phyloP scores from a whole-genome alignment of 2,797 vertebrate species.

The Paramormyrops hopkinsi region DNA sequence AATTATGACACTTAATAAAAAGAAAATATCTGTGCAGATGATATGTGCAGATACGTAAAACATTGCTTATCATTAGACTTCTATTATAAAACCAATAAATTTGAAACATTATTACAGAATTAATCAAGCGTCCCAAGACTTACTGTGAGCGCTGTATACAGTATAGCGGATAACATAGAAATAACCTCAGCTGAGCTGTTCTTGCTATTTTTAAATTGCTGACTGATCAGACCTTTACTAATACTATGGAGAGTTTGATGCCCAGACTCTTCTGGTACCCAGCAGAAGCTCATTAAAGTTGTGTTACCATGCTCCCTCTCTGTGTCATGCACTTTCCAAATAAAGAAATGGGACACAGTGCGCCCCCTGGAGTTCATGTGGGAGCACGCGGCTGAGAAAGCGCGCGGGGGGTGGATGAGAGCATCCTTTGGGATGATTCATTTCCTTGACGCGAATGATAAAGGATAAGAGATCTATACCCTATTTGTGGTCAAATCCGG shows the following conservation, averaged over 20 bases:
- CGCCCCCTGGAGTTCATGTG: not conserved
- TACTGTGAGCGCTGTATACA: not conserved
- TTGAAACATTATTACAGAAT: not conserved
- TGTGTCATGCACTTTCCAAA: slow-evolving; percentile 1
- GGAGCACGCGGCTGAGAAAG: not conserved
- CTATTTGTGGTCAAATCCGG: not conserved
- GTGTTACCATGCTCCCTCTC: not conserved
- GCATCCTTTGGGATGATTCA: not conserved
- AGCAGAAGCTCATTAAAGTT: not conserved
- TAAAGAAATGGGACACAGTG: not conserved
- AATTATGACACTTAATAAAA: not conserved
- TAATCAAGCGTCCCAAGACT: not conserved
- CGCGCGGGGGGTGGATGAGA: not conserved
- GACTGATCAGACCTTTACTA: not conserved
- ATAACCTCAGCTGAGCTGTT: not conserved
- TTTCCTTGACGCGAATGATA: not conserved
- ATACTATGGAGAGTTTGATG: not conserved
- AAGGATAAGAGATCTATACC: not conserved
- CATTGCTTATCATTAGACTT: not conserved
- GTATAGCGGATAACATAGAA: not conserved
- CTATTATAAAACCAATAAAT: not conserved
- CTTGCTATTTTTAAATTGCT: not conserved
- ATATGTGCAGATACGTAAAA: not conserved
- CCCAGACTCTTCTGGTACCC: not conserved
- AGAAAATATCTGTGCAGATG: not conserved